A percentile compares a stretch with the other conserved stretches of the same genome.
These are phyloP conservation scores for Ctenomys sociabilis DNA, from an alignment of 2,113 vertebrate genomes.

Conservation along the genomic window DNA sequence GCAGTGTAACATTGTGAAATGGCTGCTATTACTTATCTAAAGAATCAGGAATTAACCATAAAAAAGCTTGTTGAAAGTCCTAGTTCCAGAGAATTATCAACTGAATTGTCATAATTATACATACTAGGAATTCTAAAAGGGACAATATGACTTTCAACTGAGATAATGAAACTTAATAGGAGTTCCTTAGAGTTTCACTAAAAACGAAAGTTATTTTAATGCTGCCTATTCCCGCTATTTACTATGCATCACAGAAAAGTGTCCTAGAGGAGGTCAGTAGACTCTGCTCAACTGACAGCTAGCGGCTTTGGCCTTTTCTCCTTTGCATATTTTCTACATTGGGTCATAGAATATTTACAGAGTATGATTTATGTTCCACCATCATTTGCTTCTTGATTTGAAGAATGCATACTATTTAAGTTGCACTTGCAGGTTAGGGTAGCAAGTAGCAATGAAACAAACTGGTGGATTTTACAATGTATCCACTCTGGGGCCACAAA, in stretches of 20 bases:
- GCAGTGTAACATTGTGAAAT: neutral
- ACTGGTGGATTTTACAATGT: neutral
- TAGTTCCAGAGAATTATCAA: neutral
- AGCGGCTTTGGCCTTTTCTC: neutral
- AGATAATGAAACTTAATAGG: neutral
- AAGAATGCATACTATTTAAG: neutral
- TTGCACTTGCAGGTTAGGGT: neutral
- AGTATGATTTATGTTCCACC: neutral
- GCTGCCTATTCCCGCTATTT: neutral
- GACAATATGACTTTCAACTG: neutral
- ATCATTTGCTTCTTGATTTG: neutral
- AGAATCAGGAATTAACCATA: neutral
- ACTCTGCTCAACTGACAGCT: neutral
- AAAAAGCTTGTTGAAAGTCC: neutral
- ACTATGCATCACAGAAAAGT: neutral
- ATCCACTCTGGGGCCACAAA: neutral
- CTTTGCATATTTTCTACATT: neutral
- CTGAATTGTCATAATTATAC: neutral
- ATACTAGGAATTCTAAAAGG: neutral
- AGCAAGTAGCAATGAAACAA: neutral
- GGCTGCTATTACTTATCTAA: neutral
- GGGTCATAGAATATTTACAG: neutral
- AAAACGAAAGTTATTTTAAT: conserved; percentile 23
- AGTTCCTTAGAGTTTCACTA: neutral
- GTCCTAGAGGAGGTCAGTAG: neutral